A percentile compares a stretch with the other conserved stretches of the same genome.
These are phyloP conservation scores for Homarus americanus DNA, from an alignment of 1,140 invertebrate species.

Conservation along the genomic window DNA sequence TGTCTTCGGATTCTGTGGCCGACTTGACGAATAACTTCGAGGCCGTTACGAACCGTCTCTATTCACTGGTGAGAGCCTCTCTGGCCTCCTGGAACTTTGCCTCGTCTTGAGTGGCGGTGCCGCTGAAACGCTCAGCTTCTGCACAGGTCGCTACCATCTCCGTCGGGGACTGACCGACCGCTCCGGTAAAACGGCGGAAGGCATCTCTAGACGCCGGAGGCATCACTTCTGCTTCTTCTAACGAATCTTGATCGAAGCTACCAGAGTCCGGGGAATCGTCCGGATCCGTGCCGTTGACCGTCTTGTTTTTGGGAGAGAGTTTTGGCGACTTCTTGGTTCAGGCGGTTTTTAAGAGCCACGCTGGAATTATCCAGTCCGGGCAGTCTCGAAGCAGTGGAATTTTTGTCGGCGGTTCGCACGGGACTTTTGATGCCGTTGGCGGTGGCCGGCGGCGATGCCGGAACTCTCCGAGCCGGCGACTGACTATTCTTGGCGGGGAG, in stretches of 20 bases:
- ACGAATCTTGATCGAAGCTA: constrained; percentile 76
- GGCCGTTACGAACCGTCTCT: constrained; percentile 88
- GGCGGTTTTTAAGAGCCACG: constrained; percentile 62
- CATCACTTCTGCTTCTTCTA: constrained; percentile 75
- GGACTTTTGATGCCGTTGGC: constrained; percentile 63
- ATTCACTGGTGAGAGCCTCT: constrained; percentile 88
- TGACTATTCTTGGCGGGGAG: constrained; percentile 67
- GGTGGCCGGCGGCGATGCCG: constrained; percentile 27
- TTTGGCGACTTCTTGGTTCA: constrained; percentile 71
- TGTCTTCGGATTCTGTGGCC: constrained; percentile 83
- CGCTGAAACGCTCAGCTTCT: constrained; percentile 84
- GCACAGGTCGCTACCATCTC: constrained; percentile 84
- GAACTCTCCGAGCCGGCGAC: constrained; percentile 49
- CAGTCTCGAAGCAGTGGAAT: constrained; percentile 65
- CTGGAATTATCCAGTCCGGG: constrained; percentile 52
- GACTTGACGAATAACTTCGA: constrained; percentile 90
- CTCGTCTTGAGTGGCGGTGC: constrained; percentile 85
- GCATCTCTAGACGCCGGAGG: constrained; percentile 73
- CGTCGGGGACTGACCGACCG: constrained; percentile 77
- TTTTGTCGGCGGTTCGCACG: constrained; percentile 55
- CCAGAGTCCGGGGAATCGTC: constrained; percentile 75
- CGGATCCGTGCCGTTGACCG: constrained; percentile 53
- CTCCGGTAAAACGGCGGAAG: constrained; percentile 59
- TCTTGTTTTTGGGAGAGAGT: constrained; percentile 67
- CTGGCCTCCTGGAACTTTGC: constrained; percentile 86